Evolutionary conservation across 2,113 vertebrate genomes (phyloP), one percentile per base, ranked within the genome.

Genomic region (Phoenicopterus ruber): DNA sequence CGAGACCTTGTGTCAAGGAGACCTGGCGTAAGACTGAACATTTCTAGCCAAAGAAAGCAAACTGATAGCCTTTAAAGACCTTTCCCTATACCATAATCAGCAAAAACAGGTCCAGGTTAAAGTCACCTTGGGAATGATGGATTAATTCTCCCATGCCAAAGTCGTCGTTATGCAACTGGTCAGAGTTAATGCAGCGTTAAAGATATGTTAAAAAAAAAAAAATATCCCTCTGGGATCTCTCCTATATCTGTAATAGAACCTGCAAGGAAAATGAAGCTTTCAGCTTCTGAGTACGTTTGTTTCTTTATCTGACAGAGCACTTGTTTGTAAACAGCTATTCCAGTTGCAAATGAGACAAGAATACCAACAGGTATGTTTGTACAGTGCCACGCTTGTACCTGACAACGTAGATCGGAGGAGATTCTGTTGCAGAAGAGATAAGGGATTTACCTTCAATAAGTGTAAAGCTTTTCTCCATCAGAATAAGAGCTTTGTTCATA

Each of bases 341-440:
- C 69, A 79, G 40, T 18, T 93, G 82, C 82, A 96, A 29, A 82
- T 12, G 38, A 93, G 94, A 57, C 62, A 70, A 88, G 91, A 81
- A 83, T 91, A 95, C 82, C 89, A 96, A 96, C 96, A 97, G 84
- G 78, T 95, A 63, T 50, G 32, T 94, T 87, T 95, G 89, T 91
- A 36, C 67, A 32, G 57, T 57, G 5, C 95, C 59, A 47, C 50
- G 49, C 78, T 92, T 86, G 87, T 61, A 94, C 78, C 94, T 94
- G 78, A 87, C 91, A 95, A 24, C 63, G 77, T 8, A 88, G 93
- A 96, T 96, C 0, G 66, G 81, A 85, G 78, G 42, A 93, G 89
- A 96, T 94, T 88, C 95, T 96, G 96, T 82, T 91, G 84, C 84
- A 95, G 91, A 63, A 93, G 89, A 97, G 94, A 97, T 95, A 95